Evolutionary conservation across 23 tunicate genomes (phyloP).

Genomic region (Oikopleura dioica): DNA sequence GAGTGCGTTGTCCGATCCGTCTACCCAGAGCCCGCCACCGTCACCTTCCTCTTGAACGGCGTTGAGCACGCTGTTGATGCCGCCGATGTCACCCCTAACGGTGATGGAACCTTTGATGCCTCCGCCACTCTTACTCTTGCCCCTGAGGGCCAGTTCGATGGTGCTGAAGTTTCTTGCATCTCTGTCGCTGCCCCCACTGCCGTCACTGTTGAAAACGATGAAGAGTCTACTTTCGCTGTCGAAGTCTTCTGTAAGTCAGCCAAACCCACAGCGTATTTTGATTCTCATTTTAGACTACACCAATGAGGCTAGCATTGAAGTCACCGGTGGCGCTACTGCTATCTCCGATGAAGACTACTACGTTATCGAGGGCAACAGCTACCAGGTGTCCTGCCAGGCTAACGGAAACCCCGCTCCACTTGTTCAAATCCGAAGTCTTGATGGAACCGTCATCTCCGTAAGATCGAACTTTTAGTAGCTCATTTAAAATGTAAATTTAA

Average conservation of each 20-base stretch:
- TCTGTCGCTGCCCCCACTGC: not conserved
- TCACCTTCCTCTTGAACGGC: not conserved
- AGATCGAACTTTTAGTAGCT: too few species aligned
- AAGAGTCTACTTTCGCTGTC: not conserved
- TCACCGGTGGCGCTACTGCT: not conserved
- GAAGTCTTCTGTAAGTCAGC: constrained; percentile 3
- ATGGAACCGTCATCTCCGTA: not conserved
- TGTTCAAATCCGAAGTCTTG: not conserved
- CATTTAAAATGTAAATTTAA: too few species aligned
- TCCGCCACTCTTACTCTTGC: not conserved
- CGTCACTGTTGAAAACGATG: not conserved
- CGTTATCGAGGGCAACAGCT: not conserved
- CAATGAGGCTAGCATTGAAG: not conserved
- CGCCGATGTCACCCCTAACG: not conserved
- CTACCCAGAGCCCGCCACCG: constrained; percentile 3
- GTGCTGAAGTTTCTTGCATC: not conserved
- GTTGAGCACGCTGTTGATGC: not conserved
- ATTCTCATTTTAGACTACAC: constrained; percentile 9
- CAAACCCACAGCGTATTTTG: too few species aligned
- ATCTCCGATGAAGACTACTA: not conserved
- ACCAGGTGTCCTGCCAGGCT: not conserved
- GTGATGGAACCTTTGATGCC: not conserved
- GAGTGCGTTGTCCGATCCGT: not conserved
- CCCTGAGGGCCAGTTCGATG: not conserved
- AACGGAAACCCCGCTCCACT: constrained; percentile 3